Evolutionary conservation across 30 jellyfish, hydroid and myxozoan genomes (phyloP), one percentile per base, ranked within the genome.

Genomic region (Aurelia aurita): DNA sequence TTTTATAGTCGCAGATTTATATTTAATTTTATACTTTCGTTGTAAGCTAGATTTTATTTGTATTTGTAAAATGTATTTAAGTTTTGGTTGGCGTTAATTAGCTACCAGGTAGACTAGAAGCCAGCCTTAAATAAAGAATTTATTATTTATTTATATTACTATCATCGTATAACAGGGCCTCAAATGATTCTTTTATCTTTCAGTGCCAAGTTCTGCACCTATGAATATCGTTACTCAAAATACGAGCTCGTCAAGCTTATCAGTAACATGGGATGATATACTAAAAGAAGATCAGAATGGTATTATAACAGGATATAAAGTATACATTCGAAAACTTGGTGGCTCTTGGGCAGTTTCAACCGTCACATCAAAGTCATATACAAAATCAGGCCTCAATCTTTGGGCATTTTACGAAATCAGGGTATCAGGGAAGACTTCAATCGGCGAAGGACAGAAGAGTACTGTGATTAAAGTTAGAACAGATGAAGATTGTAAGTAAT

Each of bases 401-500:
- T 81, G 91, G 91, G 58, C 91, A 47, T 39, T 28, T 67, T 81
- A 81, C 31, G 85, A 81, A 54, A 26, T 81, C 46, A 81, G 28
- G 28, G 72, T 81, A 1, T 67, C 91, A 11, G 91, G 85, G 8
- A 47, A 58, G 57, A 81, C 91, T 14, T 81, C 91, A 26, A 77
- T 81, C 34, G 91, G 91, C 10, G 91, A 81, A 54, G 91, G 91
- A 9, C 3, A 32, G 29, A 31, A 46, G 45, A 81, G 91, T 25
- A 23, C 45, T 31, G 55, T 23, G 34, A 31, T 70, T 27, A 28
- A 55, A 67, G 91, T 81, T 16, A 49, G 85, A 34, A 81, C 91
- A 12, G 91, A 81, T 59, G 91, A 81, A 44, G 91, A 81, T 77
- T 27, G 91, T 81, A 39, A 81, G 91, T 73, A 55, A 29, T 32